Conservation (phyloP, 2,113 vertebrate genomes). For the Gymnocephalus cernua region DNA sequence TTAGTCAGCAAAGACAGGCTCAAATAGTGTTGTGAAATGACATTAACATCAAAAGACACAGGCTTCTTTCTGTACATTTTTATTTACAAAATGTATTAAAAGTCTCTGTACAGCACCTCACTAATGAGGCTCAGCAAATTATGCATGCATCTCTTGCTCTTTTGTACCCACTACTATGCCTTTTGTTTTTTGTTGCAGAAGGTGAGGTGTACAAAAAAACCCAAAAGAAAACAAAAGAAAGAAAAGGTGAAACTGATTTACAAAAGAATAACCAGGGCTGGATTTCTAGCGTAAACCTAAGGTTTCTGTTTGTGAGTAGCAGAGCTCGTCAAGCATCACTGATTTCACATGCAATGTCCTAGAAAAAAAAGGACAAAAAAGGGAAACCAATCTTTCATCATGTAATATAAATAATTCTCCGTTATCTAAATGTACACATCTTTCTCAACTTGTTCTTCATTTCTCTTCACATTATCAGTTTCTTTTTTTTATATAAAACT, state of each 20-base stretch:
- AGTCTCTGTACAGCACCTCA: slow-evolving; percentile 98
- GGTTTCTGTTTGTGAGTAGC: slow-evolving; percentile 88
- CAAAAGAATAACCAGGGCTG: slow-evolving; percentile 77
- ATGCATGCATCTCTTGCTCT: slow-evolving; percentile 97
- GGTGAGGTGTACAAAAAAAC: slow-evolving; percentile 86
- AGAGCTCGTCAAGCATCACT: slow-evolving; percentile 90
- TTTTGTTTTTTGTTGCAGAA: slow-evolving; percentile 84
- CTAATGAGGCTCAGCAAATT: slow-evolving; percentile 92
- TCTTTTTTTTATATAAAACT: slow-evolving; percentile 82
- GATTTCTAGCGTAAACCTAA: slow-evolving; percentile 86
- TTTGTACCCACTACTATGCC: slow-evolving; percentile 92
- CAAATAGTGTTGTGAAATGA: slow-evolving; percentile 17
- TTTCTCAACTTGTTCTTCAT: slow-evolving; percentile 80
- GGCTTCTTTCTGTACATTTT: slow-evolving; percentile 94
- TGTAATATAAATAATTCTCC: slow-evolving; percentile 90
- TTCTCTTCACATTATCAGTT: slow-evolving; percentile 69
- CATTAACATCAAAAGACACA: slow-evolving; percentile 42
- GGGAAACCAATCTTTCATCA: slow-evolving; percentile 82
- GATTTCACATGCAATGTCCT: slow-evolving; percentile 93
- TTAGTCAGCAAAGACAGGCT: neutral
- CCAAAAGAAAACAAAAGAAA: too few relatives aligned
- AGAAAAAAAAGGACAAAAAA: slow-evolving; percentile 15
- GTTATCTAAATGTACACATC: slow-evolving; percentile 91
- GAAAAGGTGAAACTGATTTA: slow-evolving; percentile 53
- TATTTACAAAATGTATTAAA: slow-evolving; percentile 99